phyloP scores from a whole-genome alignment of 2,113 vertebrate genomes.

The Turdus rufiventris region DNA sequence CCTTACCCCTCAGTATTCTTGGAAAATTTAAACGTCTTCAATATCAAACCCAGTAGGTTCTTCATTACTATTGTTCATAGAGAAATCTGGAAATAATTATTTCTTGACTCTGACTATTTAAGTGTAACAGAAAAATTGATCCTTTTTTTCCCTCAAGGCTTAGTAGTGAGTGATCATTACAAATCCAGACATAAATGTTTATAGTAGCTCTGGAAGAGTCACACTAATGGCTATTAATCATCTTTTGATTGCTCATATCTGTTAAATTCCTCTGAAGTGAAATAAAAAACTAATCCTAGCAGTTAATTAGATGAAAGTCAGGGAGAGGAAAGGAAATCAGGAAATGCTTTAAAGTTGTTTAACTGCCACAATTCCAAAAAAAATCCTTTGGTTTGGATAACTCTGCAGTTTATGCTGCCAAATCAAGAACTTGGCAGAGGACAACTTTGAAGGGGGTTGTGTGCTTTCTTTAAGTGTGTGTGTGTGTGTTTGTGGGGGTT shows the following conservation, averaged over 20 bases:
- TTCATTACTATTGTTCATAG: background rate
- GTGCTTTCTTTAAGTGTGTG: background rate
- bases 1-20: background rate
- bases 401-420: background rate
- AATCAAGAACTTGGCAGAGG: background rate
- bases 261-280: background rate
- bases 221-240: background rate
- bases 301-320: background rate
- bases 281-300: background rate
- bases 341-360: background rate
- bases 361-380: background rate
- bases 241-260: background rate
- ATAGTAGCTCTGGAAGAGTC: constrained; percentile 11
- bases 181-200: constrained; percentile 35
- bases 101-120: background rate
- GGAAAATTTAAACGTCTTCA: background rate
- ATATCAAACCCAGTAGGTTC: background rate
- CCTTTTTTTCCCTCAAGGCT: background rate
- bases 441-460: background rate
- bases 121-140: background rate
- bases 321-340: background rate
- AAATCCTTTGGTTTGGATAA: background rate
- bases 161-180: background rate
- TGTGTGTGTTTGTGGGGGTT: background rate
- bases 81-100: constrained; percentile 17